Conservation (phyloP, 2,113 vertebrate genomes). For the Struthio camelus region DNA sequence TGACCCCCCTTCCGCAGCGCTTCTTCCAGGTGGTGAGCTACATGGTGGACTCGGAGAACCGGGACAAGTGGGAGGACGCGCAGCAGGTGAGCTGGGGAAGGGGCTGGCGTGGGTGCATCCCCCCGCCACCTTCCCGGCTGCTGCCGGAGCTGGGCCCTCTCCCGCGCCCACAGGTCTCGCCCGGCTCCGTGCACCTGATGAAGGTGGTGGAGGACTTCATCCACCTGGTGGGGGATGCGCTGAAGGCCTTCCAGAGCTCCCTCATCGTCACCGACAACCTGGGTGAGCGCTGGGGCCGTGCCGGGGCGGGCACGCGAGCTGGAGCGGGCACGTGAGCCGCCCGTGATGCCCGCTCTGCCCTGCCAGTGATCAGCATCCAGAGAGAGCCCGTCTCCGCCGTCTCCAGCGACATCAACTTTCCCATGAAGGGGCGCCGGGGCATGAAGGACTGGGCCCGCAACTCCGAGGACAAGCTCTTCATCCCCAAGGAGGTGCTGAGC, state of each 20-base stretch:
- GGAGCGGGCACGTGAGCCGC: background rate
- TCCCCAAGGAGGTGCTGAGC: conserved; percentile 96
- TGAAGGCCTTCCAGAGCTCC: conserved; percentile 96
- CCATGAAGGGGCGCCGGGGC: conserved; percentile 94
- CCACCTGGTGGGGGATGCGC: conserved; percentile 88
- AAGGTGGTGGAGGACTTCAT: conserved; percentile 98
- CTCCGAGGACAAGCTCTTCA: conserved; percentile 96
- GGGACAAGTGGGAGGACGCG: conserved; percentile 94
- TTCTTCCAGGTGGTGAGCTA: conserved; percentile 98
- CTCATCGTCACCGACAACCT: conserved; percentile 95
- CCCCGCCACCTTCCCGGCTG: rapidly evolving
- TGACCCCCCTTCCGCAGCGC: conserved; percentile 78
- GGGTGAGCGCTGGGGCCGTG: conserved; percentile 73
- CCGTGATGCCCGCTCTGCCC: background rate
- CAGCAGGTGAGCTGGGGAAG: conserved; percentile 83
- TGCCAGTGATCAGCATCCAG: conserved; percentile 94
- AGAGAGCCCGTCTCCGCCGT: conserved; percentile 93
- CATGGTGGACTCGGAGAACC: conserved; percentile 96
- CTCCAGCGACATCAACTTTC: conserved; percentile 98
- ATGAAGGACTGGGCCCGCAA: conserved; percentile 99
- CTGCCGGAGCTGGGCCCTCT: background rate
- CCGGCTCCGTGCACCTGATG: conserved; percentile 92
- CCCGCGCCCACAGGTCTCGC: conserved; percentile 82
- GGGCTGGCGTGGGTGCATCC: rapidly evolving
- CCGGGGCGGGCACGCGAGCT: no score